These are phyloP conservation scores for Pheucticus melanocephalus DNA, from an alignment of 2,113 vertebrate genomes.

Conservation along the genomic window DNA sequence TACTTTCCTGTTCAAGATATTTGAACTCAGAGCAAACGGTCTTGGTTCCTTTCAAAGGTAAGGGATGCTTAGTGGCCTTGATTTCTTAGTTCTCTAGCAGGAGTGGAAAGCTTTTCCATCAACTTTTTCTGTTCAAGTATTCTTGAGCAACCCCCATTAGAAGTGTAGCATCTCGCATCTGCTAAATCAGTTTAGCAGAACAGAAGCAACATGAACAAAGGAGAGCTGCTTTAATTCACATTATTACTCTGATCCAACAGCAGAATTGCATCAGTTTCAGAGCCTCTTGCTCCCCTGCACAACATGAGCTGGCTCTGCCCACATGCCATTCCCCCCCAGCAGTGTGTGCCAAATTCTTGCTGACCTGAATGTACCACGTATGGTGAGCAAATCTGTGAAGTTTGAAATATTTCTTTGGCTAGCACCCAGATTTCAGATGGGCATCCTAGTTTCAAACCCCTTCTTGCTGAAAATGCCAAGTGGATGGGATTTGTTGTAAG, in stretches of 20 bases:
- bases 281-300: neutral
- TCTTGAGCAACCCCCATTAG: neutral
- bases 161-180: neutral
- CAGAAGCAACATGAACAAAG: neutral
- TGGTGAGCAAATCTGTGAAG: neutral
- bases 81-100: neutral
- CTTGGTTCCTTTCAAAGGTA: neutral
- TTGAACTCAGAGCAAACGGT: neutral
- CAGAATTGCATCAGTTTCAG: slow-evolving; percentile 7
- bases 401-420: neutral
- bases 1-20: neutral
- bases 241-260: neutral
- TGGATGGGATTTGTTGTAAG: neutral
- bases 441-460: neutral
- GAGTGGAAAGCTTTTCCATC: neutral
- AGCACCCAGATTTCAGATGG: neutral
- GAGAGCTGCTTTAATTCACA: neutral
- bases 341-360: neutral
- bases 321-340: neutral
- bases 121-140: neutral
- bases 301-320: neutral
- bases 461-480: fast-evolving
- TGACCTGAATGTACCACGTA: neutral
- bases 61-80: neutral
- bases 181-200: neutral